Percentiles rank a stretch among this genome's conserved stretches.
These are phyloP conservation scores for Muntiacus muntjak DNA, from an alignment of 2,113 vertebrate species.

Conservation along the genomic window DNA sequence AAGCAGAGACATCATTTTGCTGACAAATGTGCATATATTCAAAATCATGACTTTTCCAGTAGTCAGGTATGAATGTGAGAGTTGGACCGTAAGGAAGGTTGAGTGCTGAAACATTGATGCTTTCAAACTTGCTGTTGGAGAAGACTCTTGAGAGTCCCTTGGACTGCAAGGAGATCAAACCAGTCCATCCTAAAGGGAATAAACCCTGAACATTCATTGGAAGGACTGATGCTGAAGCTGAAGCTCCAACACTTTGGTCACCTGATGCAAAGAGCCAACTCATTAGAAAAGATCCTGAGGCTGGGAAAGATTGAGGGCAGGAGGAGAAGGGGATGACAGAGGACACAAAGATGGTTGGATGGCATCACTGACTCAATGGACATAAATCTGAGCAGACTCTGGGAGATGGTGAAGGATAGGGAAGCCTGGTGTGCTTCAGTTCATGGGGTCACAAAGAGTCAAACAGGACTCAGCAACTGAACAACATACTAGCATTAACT, in stretches of 20 bases:
- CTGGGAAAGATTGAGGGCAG: background rate
- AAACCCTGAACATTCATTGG: background rate
- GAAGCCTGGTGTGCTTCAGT: background rate
- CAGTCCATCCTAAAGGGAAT: background rate
- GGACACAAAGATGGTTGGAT: background rate
- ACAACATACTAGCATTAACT: background rate
- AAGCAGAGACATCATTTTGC: background rate
- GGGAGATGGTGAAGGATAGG: background rate
- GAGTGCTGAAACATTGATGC: rapidly evolving
- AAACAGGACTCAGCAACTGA: background rate
- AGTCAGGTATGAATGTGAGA: background rate
- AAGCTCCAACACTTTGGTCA: background rate
- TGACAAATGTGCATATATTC: background rate
- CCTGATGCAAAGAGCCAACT: background rate
- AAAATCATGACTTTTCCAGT: background rate
- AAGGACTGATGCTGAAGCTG: background rate
- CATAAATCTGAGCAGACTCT: background rate
- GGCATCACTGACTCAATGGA: background rate
- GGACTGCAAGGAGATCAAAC: background rate
- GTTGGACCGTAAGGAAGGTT: background rate
- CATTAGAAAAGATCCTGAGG: background rate
- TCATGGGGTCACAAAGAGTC: background rate
- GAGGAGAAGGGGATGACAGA: background rate
- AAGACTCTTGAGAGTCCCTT: background rate
- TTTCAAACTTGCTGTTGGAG: background rate